Evolutionary conservation across 2,888 invertebrate genomes (phyloP), one percentile per base, ranked within the genome.

Genomic region (Drosophila anomalipes): DNA sequence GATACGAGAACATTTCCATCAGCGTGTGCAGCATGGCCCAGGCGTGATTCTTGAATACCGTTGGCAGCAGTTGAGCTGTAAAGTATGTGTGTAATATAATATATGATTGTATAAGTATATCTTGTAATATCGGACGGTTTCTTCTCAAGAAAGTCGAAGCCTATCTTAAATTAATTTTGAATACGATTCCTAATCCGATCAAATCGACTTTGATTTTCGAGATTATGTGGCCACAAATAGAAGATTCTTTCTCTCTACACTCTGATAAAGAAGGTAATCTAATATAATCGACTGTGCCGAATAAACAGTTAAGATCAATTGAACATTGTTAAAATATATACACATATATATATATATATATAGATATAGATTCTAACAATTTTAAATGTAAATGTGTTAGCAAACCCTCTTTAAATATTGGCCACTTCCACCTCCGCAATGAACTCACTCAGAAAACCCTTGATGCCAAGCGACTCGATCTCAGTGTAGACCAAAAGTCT

Each of bases 11-110:
- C 98, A 99, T 99, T 93, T 99, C 99, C 90, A 99, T 93, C 44
- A 99, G 94, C 0, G 98, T 98, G 92, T 99, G 98, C n/a, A 99
- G 94, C 65, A 98, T 98, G 30, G 98, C 98, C 98, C 98, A 98
- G 0, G 98, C 98, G 86, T 98, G 97, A 19, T 97, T 96, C 93
- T 98, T 98, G 92, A 98, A 97, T 47, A 98, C 98, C 33, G 96
- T 97, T 0, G 99, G 98, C 79, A 99, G 93, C 52, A 99, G 93
- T 93, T 98, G 98, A 91, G 96, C 97, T 97, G 37, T 0, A 71
- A 41, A 28, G 12, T 12, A 6, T 32, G 22, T 4, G 16, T 26
- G 37, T 26, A 37, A 5, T 1, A 63, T 26, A 28, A 19, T 26
- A 51, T 22, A 16, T 26, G 19, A 28, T 28, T 19, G 10, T n/a